Evolutionary conservation across 2,113 vertebrate species (phyloP).

Genomic region (Cryptotis parvus): DNA sequence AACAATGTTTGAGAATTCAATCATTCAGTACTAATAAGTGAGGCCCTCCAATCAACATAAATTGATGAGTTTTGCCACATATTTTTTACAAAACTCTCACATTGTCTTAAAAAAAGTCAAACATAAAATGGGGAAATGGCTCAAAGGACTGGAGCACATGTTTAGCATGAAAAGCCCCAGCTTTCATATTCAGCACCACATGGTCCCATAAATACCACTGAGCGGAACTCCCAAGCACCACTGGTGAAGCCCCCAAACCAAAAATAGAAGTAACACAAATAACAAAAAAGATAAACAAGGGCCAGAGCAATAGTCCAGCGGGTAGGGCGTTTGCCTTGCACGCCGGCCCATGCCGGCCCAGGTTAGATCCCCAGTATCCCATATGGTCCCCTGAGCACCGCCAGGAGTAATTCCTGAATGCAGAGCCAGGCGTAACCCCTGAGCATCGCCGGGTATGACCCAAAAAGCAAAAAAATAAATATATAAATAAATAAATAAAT

Average conservation of each 20-base stretch:
- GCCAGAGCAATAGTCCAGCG: no score
- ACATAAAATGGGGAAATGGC: background rate
- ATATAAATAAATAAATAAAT: background rate
- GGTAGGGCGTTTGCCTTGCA: no score
- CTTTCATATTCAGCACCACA: background rate
- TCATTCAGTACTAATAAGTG: background rate
- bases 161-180: background rate
- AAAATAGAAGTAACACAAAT: background rate
- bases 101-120: conserved; percentile 16
- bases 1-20: background rate
- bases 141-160: background rate
- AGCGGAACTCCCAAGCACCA: no score
- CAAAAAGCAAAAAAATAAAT: background rate
- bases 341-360: no score
- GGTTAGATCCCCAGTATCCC: no score
- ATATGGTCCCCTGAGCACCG: no score
- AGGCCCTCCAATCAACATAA: background rate
- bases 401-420: no score
- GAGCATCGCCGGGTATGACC: no score
- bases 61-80: background rate
- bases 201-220: no score
- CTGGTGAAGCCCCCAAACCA: no score
- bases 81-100: background rate
- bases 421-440: no score
- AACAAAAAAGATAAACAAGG: background rate